Evolutionary conservation across 2,113 vertebrate species (phyloP).

Genomic region (Scomber colias): DNA sequence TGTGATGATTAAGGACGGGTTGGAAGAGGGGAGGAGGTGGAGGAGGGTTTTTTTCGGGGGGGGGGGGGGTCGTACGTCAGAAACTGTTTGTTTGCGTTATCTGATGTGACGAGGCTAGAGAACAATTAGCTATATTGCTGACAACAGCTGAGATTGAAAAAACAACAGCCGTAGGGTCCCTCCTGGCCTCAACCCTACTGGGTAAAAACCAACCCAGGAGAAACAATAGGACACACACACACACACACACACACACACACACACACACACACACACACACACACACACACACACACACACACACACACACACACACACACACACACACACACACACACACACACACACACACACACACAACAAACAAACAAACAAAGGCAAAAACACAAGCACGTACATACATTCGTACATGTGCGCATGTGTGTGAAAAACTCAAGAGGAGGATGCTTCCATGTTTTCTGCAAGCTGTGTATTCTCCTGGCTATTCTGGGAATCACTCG

Average conservation of each 20-base stretch:
- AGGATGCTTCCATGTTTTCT: conserved; percentile 65
- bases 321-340: conserved; percentile 3
- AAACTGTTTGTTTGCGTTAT: conserved; percentile 46
- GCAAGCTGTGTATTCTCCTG: conserved; percentile 72
- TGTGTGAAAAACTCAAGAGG: background rate
- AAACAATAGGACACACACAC: conserved; percentile 53
- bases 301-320: conserved; percentile 25
- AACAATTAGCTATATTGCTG: conserved; percentile 63
- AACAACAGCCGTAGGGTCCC: conserved; percentile 55
- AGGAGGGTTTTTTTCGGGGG: too few species aligned
- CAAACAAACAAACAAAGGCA: conserved; percentile 21
- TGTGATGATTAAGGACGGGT: background rate
- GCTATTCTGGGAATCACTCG: conserved; percentile 84
- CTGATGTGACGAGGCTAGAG: conserved; percentile 38
- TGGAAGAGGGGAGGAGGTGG: background rate
- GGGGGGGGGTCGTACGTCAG: conserved; percentile 8
- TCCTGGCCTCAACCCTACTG: conserved; percentile 16
- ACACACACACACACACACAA: conserved; percentile 23
- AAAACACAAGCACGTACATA: conserved; percentile 2
- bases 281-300: background rate
- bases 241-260: conserved; percentile 1
- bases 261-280: background rate
- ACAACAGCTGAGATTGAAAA: conserved; percentile 58
- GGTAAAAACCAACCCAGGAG: conserved; percentile 34
- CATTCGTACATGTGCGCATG: background rate